Conservation (phyloP, 2,797 vertebrate genomes). For the Etheostoma nigrum region DNA sequence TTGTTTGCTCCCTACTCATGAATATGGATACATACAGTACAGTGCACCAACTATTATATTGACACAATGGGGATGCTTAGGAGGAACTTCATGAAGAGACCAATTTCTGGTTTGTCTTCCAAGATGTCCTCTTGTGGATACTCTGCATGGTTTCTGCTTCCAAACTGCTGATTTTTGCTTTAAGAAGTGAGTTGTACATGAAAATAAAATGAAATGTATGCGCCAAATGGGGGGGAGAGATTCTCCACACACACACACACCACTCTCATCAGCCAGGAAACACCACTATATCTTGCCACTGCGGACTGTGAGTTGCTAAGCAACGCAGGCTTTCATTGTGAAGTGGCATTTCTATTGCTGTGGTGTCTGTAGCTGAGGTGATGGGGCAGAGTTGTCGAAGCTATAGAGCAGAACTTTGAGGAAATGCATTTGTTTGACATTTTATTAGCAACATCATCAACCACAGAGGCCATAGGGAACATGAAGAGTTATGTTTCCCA, state of each 20-base stretch:
- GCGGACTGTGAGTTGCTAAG: slow-evolving; percentile 85
- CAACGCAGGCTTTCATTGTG: slow-evolving; percentile 83
- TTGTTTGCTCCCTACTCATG: slow-evolving; percentile 51
- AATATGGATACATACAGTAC: slow-evolving; percentile 60
- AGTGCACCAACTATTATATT: slow-evolving; percentile 6
- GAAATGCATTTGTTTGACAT: slow-evolving; percentile 7
- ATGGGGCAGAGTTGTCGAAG: slow-evolving; percentile 55
- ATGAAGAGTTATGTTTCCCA: not conserved
- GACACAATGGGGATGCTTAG: slow-evolving; percentile 47
- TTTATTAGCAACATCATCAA: slow-evolving; percentile 17
- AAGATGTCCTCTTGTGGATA: slow-evolving; percentile 18
- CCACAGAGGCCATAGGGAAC: not conserved
- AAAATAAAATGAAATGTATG: slow-evolving; percentile 25
- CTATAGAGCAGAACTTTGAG: slow-evolving; percentile 44
- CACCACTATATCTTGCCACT: slow-evolving; percentile 84
- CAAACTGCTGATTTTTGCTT: slow-evolving; percentile 20
- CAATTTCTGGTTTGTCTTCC: slow-evolving; percentile 45
- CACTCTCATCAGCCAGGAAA: slow-evolving; percentile 82
- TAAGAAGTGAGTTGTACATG: slow-evolving; percentile 34
- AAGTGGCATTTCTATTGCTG: slow-evolving; percentile 69
- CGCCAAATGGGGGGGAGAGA: not conserved
- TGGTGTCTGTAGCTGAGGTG: slow-evolving; percentile 64
- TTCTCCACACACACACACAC: slow-evolving; percentile 39
- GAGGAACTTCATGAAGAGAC: slow-evolving; percentile 38
- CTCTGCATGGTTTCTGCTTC: slow-evolving; percentile 2